These are phyloP conservation scores for Lasiurus borealis DNA, from an alignment of 2,113 vertebrate genomes.

Conservation along the genomic window DNA sequence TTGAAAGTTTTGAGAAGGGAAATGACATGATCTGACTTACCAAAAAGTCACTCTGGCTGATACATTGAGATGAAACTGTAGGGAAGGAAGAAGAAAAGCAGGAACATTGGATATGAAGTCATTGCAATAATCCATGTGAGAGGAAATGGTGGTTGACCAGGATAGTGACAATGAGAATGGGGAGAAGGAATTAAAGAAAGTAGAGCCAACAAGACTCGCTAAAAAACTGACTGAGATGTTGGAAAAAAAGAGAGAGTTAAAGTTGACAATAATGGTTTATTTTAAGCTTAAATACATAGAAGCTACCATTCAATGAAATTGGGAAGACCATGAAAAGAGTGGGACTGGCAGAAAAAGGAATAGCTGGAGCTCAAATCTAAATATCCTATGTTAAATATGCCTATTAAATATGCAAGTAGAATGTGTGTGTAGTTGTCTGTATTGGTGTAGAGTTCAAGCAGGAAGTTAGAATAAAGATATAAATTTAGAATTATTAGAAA, in stretches of 20 bases:
- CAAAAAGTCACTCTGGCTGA: background rate
- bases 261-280: background rate
- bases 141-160: background rate
- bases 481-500: slow-evolving; percentile 16
- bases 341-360: background rate
- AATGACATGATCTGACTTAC: background rate
- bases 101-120: background rate
- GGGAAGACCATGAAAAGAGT: background rate
- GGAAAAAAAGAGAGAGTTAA: background rate
- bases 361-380: background rate
- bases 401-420: background rate
- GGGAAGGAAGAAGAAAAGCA: background rate
- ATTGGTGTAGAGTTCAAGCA: background rate
- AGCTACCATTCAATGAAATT: background rate
- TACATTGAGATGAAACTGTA: background rate
- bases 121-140: background rate
- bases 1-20: background rate
- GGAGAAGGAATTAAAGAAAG: background rate
- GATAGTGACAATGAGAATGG: background rate
- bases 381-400: background rate
- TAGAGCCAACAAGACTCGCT: background rate
- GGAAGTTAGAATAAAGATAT: background rate
- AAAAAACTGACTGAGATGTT: background rate
- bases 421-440: background rate
- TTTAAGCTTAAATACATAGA: background rate